Conservation (phyloP, 2,888 invertebrate genomes). For the Stenodema calcarata region DNA sequence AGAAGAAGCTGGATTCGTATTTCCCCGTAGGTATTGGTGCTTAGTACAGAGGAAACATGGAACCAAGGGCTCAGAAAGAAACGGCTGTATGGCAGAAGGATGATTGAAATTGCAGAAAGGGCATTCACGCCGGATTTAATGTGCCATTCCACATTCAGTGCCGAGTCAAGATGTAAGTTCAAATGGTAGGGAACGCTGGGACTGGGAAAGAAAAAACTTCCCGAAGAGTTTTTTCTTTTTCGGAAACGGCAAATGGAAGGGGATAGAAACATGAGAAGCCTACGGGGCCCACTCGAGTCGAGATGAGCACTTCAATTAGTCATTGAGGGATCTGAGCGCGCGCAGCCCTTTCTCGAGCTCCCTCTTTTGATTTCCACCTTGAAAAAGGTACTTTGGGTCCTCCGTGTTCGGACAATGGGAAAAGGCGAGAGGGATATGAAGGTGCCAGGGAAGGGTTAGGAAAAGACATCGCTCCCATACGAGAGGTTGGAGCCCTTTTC, state of each 20-base stretch:
- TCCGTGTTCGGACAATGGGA: constrained; percentile 12
- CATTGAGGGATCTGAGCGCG: not conserved
- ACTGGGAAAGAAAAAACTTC: not conserved
- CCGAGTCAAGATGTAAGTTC: not conserved
- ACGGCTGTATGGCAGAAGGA: not conserved
- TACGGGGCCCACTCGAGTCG: constrained; percentile 1
- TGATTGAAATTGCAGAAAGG: not conserved
- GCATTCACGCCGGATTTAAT: not conserved
- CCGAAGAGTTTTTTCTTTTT: not conserved
- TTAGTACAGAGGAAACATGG: too few species aligned
- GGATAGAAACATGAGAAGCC: not conserved
- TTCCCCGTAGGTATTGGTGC: too few species aligned
- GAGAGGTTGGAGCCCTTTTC: not conserved
- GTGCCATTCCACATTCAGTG: not conserved
- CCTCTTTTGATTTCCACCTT: constrained; percentile 5
- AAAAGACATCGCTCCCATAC: not conserved
- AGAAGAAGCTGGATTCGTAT: too few species aligned
- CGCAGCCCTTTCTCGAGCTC: not conserved
- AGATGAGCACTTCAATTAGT: constrained; percentile 16
- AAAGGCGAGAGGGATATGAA: not conserved
- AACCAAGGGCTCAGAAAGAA: not conserved
- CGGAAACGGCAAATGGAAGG: not conserved
- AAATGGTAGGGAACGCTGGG: not conserved
- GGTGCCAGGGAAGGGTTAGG: constrained; percentile 1
- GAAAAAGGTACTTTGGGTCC: constrained; percentile 3